phyloP scores from a whole-genome alignment of 2,797 vertebrate species.

The Anabacerthia variegaticeps region DNA sequence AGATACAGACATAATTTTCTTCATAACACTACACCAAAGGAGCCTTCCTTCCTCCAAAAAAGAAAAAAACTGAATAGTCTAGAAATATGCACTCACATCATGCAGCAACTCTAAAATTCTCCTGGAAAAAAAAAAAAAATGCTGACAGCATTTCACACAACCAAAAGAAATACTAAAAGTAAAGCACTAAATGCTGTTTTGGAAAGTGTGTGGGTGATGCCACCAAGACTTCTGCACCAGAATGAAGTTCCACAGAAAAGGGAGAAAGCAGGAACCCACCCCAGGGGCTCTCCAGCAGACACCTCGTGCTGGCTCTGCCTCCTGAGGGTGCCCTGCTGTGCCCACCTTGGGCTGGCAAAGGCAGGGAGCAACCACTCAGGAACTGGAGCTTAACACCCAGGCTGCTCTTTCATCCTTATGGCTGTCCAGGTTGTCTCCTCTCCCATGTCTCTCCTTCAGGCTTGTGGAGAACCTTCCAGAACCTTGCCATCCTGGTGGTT shows the following conservation, averaged over 20 bases:
- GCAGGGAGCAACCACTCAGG: background rate
- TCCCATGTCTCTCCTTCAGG: background rate
- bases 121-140: background rate
- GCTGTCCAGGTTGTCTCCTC: background rate
- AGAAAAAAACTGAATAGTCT: background rate
- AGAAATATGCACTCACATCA: slow-evolving; percentile 19
- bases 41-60: background rate
- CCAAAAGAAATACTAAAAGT: slow-evolving; percentile 24
- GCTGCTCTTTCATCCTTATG: background rate
- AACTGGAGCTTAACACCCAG: background rate
- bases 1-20: background rate
- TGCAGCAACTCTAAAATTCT: slow-evolving; percentile 25
- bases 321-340: background rate
- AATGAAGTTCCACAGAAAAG: background rate
- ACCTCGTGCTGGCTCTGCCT: background rate
- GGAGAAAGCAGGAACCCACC: background rate
- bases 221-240: background rate
- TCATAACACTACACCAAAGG: background rate
- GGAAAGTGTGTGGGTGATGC: slow-evolving; percentile 50
- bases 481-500: background rate
- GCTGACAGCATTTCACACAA: slow-evolving; percentile 50
- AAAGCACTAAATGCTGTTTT: slow-evolving; percentile 40
- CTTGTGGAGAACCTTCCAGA: background rate
- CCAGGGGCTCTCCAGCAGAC: background rate
- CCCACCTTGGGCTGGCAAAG: background rate